Conservation (phyloP, 1,140 invertebrate species). For the Pseudachorutes palmiensis region DNA sequence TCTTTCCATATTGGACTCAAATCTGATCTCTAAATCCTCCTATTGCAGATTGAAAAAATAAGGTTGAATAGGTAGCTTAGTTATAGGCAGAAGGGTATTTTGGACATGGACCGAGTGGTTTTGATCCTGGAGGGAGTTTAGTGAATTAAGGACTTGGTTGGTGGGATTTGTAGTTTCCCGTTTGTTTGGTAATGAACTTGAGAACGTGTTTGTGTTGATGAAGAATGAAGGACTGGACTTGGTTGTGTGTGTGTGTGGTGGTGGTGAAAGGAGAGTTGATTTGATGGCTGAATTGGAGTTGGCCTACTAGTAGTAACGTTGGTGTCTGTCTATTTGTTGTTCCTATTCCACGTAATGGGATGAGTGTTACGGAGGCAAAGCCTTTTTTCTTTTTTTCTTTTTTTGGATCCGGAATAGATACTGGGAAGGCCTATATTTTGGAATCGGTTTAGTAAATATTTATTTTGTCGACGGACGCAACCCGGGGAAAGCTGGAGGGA, state of each 20-base stretch:
- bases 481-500: background rate
- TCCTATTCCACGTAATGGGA: background rate
- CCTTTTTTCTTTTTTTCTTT: background rate
- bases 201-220: background rate
- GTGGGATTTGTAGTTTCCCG: background rate
- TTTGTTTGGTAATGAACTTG: background rate
- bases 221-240: background rate
- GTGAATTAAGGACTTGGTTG: background rate
- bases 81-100: background rate
- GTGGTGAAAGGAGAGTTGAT: conserved; percentile 12
- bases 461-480: conserved; percentile 30
- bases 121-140: no score
- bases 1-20: no score
- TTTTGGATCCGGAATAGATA: conserved; percentile 24
- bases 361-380: background rate
- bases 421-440: background rate
- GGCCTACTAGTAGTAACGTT: background rate
- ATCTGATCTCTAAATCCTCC: background rate
- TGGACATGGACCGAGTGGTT: background rate
- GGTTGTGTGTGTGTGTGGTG: background rate
- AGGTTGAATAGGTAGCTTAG: background rate
- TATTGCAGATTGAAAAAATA: background rate
- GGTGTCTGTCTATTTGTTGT: conserved; percentile 12
- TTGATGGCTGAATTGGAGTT: conserved; percentile 8
- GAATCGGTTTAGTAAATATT: conserved; percentile 38